Base-by-base conservation (phyloP, 2,888 invertebrate genomes). In the Agrotis clavis region DNA sequence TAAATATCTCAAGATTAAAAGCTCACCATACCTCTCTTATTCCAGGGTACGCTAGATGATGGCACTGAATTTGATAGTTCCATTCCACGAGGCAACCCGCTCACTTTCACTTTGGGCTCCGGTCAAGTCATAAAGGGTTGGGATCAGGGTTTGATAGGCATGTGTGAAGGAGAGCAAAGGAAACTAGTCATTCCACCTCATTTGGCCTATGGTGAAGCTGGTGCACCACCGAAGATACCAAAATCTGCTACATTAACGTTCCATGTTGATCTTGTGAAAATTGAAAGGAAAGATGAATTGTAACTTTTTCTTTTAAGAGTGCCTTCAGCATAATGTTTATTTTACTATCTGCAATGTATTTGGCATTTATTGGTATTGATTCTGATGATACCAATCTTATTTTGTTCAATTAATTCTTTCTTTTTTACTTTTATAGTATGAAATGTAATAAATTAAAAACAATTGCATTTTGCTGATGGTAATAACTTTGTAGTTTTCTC, bases 41-140 rank as follows among this genome's bases (percentile, higher is more conserved):
- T 82, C 68, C 90, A 98, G 98, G 98, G 98, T 35, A 98, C 97
- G 11, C 93, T 99, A 70, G 98, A 98, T 85, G 98, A 98, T 96
- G 98, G 98, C 4, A 98, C 97, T 16, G 98, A 98, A 92, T 98
- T 99, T 96, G 99, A 99, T 91, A 98, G 97, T 90, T 98, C 98
- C 78, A 97, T 97, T 85, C 97, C 97, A 25, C 95, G 98, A 81
- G 97, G 97, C 35, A 97, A 98, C 81, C 98, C 98, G 0, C 97
- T 99, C 74, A 97, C 97, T 16, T 98, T 99, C 89, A 98, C 98
- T 2, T 94, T 99, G 69, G 98, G 99, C 56, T 97, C 97, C 4
- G 98, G 98, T 0, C 98, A 98, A 94, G 98, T 98, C 4, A 99
- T 99, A 83, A 98, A 98, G 92, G 99, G 99, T 54, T 99, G 98